Percentiles rank a stretch among this genome's conserved stretches.
Conservation (phyloP, 2,888 invertebrate genomes). For the Lycocerus yunnanus region DNA sequence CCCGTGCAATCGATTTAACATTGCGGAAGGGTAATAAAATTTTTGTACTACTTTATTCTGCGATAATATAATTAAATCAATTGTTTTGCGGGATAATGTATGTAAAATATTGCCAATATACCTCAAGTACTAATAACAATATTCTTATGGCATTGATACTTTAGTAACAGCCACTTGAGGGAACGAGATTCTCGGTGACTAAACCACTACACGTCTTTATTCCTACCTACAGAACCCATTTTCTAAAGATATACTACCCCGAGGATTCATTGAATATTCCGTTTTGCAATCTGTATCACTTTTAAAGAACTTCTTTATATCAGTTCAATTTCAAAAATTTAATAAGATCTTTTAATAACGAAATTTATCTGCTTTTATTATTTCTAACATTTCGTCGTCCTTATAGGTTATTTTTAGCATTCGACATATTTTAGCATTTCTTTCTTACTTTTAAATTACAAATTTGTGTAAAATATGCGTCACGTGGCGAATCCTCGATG, state of each 20-base stretch:
- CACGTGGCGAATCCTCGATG: too few relatives aligned
- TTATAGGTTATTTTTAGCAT: neutral
- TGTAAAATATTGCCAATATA: slow-evolving; percentile 23
- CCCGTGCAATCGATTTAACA: neutral
- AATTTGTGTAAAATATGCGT: too few relatives aligned
- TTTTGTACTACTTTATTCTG: neutral
- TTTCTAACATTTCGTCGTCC: neutral
- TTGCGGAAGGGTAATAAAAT: neutral
- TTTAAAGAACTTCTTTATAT: slow-evolving; percentile 22
- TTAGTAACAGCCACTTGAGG: slow-evolving; percentile 31
- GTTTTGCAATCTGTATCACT: slow-evolving; percentile 29
- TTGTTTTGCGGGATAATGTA: neutral
- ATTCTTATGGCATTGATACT: slow-evolving; percentile 26
- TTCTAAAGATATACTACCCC: slow-evolving; percentile 28
- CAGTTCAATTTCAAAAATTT: slow-evolving; percentile 14
- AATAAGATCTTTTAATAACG: neutral
- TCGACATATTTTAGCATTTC: too few relatives aligned
- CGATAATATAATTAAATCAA: neutral
- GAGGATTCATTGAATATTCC: slow-evolving; percentile 31
- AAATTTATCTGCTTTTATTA: neutral
- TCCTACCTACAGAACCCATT: slow-evolving; percentile 30
- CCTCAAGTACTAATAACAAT: slow-evolving; percentile 29
- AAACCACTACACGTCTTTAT: slow-evolving; percentile 33
- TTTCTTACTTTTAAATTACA: neutral
- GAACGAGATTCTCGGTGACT: slow-evolving; percentile 32